Evolutionary conservation across 1,140 invertebrate genomes (phyloP).

Genomic region (Copidosoma floridanum): DNA sequence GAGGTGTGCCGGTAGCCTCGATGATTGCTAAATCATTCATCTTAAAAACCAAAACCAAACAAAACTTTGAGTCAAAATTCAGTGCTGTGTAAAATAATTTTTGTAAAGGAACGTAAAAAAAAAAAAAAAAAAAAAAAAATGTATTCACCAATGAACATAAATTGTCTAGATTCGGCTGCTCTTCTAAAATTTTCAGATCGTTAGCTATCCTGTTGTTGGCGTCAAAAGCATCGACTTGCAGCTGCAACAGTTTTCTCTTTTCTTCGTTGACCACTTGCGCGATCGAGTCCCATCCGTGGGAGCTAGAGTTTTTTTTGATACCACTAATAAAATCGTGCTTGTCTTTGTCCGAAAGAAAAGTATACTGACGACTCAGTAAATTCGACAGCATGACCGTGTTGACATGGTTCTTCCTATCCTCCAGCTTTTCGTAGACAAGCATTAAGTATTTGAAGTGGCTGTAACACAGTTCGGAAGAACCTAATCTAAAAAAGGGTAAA

Average conservation of each 20-base stretch:
- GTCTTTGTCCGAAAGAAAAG: slow-evolving; percentile 35
- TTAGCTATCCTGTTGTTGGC: slow-evolving; percentile 15
- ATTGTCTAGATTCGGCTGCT: slow-evolving; percentile 9
- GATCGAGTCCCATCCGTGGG: neutral
- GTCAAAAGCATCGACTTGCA: neutral
- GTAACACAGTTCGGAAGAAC: slow-evolving; percentile 41
- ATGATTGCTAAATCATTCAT: slow-evolving; percentile 30
- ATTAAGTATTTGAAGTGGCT: slow-evolving; percentile 42
- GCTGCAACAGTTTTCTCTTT: neutral
- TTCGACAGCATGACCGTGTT: slow-evolving; percentile 38
- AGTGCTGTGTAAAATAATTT: too few species aligned
- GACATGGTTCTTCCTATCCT: slow-evolving; percentile 31
- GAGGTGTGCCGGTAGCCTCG: slow-evolving; percentile 15
- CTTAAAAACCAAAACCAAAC: too few species aligned
- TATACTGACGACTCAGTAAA: slow-evolving; percentile 42
- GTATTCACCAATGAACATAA: slow-evolving; percentile 4
- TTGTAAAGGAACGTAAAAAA: too few species aligned
- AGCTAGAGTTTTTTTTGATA: slow-evolving; percentile 28
- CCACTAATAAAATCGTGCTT: slow-evolving; percentile 33
- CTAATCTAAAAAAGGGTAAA: slow-evolving; percentile 34
- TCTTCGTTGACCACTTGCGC: neutral
- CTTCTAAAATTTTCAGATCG: slow-evolving; percentile 16
- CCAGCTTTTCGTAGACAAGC: slow-evolving; percentile 34
- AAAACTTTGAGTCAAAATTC: too few species aligned
- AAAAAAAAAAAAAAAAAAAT: slow-evolving; percentile 5